Percentiles rank a stretch among this genome's conserved stretches.
Evolutionary conservation across 2,888 invertebrate genomes (phyloP).

Genomic region (Cryptocephalus primarius): DNA sequence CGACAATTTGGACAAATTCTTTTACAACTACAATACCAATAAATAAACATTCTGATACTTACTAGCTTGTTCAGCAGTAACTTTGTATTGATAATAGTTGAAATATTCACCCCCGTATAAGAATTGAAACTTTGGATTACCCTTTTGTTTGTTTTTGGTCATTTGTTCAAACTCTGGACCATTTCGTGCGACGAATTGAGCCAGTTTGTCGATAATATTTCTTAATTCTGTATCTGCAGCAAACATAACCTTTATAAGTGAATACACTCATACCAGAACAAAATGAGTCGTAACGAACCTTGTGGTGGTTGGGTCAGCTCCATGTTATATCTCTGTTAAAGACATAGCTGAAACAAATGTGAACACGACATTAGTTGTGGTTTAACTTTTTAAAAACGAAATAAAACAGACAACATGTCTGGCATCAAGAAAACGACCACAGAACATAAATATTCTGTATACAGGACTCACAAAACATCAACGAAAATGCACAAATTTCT

Average conservation of each 20-base stretch:
- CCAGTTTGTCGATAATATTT: conserved; percentile 97
- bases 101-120: conserved; percentile 92
- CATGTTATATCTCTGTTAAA: conserved; percentile 25
- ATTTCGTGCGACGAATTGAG: conserved; percentile 97
- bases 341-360: neutral
- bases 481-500: too few relatives aligned
- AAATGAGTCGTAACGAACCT: conserved; percentile 40
- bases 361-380: neutral
- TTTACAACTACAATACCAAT: neutral
- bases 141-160: conserved; percentile 97
- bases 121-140: conserved; percentile 95
- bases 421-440: too few relatives aligned
- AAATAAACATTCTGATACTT: conserved; percentile 38
- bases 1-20: neutral
- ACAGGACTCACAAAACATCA: too few relatives aligned
- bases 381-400: too few relatives aligned
- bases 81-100: conserved; percentile 95
- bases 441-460: too few relatives aligned
- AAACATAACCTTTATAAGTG: conserved; percentile 20
- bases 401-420: too few relatives aligned
- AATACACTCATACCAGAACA: neutral
- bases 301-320: conserved; percentile 49
- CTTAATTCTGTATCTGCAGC: conserved; percentile 78
- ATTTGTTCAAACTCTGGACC: conserved; percentile 99
- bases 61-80: conserved; percentile 90